Percentiles rank a stretch among this genome's conserved stretches.
These are phyloP conservation scores for Wasmannia auropunctata DNA, from an alignment of 1,140 invertebrate species.

Conservation along the genomic window DNA sequence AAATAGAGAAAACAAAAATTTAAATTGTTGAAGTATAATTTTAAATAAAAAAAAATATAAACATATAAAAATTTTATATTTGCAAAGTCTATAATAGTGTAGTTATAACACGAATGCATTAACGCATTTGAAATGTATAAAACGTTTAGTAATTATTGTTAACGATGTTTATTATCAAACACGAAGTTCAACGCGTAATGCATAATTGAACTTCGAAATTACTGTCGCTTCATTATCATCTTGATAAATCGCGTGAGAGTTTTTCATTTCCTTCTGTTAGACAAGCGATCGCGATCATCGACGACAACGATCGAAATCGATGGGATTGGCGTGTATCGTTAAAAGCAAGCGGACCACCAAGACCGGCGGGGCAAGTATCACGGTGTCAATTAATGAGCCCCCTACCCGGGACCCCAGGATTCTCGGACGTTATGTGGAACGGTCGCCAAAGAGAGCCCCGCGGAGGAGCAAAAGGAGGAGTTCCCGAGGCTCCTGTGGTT, in stretches of 20 bases:
- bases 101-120: not conserved
- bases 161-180: not conserved
- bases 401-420: slow-evolving; percentile 37
- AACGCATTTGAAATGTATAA: not conserved
- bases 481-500: slow-evolving; percentile 76
- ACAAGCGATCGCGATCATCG: slow-evolving; percentile 42
- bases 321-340: slow-evolving; percentile 72
- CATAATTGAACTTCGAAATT: not conserved
- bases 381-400: slow-evolving; percentile 84
- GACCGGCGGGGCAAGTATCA: slow-evolving; percentile 78
- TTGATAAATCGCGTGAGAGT: not conserved
- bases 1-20: not conserved
- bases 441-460: slow-evolving; percentile 54
- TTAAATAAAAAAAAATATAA: not conserved
- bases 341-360: slow-evolving; percentile 80
- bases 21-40: not conserved
- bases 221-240: not conserved
- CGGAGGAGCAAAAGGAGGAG: slow-evolving; percentile 74
- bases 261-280: slow-evolving; percentile 1
- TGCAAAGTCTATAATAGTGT: not conserved
- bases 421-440: slow-evolving; percentile 68
- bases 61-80: not conserved
- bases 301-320: slow-evolving; percentile 68
- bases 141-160: not conserved
- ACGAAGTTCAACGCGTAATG: not conserved